Base-by-base conservation (phyloP, 2,113 vertebrate genomes). In the Eurystomus gularis region DNA sequence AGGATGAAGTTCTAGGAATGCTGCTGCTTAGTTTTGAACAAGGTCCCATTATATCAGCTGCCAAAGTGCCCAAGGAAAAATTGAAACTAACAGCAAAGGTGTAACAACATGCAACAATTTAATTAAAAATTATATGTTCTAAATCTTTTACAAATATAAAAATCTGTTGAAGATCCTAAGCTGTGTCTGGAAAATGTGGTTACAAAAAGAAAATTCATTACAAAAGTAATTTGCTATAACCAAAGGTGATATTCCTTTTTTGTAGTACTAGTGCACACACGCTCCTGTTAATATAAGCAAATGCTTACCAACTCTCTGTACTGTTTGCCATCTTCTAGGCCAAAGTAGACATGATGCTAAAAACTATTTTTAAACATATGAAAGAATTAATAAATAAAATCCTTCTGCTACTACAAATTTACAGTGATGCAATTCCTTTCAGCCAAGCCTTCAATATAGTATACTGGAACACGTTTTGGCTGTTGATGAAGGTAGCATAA, bases 91-190 rank as follows among this genome's bases (percentile, higher is more conserved):
- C 33, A 69, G 17, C 6, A 54, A 46, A 85, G 76, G 5, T 69
- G 18, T 10, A 80, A 73, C 19, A 64, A 60, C 17, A 26, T 14
- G 9, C 10, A 79, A 77, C 2, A 35, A 7, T 78, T 83, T 31
- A 3, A 83, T 86, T 83, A 55, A 68, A 73, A 78, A 49, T 40
- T 0, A 13, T n/a, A 33, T 8, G 0, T 61, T 64, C 66, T 52
- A 17, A 66, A 65, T 3, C 3, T 62, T 86, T 89, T 70, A 80
- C 11, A 89, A 97, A 95, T 89, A 94, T 68, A 75, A 66, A 91
- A 94, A 68, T 90, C 21, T 90, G 42, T 48, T 88, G 7, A 42
- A 94, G 54, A 94, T 94, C 79, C 88, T 92, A 94, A 91, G n/a
- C 29, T 80, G 24, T n/a, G 62, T n/a, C 40, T 64, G 26, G 33